Percentiles rank a stretch among this genome's conserved stretches.
These are phyloP conservation scores for Syngnathus typhle DNA, from an alignment of 2,113 vertebrate species.

Conservation along the genomic window DNA sequence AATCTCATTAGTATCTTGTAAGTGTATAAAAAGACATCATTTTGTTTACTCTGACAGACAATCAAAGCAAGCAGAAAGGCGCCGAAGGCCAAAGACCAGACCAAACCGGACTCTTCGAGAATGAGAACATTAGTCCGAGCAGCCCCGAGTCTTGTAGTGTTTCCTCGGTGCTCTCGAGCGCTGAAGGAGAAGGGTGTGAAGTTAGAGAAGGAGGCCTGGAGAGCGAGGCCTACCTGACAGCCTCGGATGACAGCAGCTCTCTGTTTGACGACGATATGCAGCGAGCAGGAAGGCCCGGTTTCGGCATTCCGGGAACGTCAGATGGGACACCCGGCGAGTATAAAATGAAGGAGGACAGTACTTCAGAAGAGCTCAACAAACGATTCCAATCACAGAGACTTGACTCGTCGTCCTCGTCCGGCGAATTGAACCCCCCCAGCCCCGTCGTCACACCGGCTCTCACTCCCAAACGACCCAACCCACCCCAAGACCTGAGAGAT, in stretches of 20 bases:
- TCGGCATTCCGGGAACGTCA: constrained; percentile 4
- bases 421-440: constrained; percentile 64
- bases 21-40: not conserved
- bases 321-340: constrained; percentile 1
- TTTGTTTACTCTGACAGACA: constrained; percentile 68
- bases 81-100: constrained; percentile 54
- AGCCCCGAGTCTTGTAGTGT: constrained; percentile 64
- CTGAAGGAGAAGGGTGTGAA: constrained; percentile 62
- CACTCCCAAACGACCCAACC: constrained; percentile 65
- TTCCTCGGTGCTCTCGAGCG: constrained; percentile 71
- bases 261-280: constrained; percentile 86
- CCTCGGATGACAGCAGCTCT: constrained; percentile 91
- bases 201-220: constrained; percentile 65
- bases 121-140: constrained; percentile 57
- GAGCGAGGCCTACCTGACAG: constrained; percentile 84
- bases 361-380: constrained; percentile 85
- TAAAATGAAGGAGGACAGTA: constrained; percentile 67
- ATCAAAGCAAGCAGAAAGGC: constrained; percentile 61
- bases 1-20: not conserved
- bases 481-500: constrained; percentile 58
- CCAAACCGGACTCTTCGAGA: constrained; percentile 58
- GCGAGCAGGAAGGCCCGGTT: constrained; percentile 35
- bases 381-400: constrained; percentile 84
- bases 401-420: constrained; percentile 84
- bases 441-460: constrained; percentile 54